Base-by-base conservation (phyloP, 2,888 invertebrate species). In the Myopa testacea region DNA sequence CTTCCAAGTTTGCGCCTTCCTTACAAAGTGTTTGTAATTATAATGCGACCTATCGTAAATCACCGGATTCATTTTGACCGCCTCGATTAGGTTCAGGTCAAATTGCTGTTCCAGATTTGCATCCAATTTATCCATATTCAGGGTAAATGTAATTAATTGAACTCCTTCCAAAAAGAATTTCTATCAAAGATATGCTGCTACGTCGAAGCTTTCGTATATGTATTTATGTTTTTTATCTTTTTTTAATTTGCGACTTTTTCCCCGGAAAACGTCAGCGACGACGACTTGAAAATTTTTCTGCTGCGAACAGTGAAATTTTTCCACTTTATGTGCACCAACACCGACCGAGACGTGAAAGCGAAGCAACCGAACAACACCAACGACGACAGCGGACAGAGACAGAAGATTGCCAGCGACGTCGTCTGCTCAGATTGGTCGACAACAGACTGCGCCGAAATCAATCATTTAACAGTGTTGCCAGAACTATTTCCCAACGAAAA, bases 51-150 rank as follows among this genome's bases (percentile, higher is more conserved):
- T 86, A 82, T 87, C 87, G 80, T 87, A 87, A 78, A 87, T 87
- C 76, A 87, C 88, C 77, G 88, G 87, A 84, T 87, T 88, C 81
- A 85, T 83, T 83, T 88, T 87, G 45, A 87, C 87, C 37, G 88
- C 88, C 80, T 87, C 87, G 76, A 87, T 87, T 37, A 87, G 82
- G 82, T 86, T 87, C 78, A 87, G 83, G 84, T 87, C 87, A 81
- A 87, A 87, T 82, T 88, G 88, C 80, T 87, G 87, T 81, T 87
- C 88, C 81, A 87, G 79, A 82, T 87, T 87, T 37, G 88, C 86
- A 82, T 87, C 87, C 82, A 87, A 83, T 82, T 87, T 87, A 76
- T 85, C 87, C 87, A 87, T 87, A 78, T 83, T 79, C 14, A 37
- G 14, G 50, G 50, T 26, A 34, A 73, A 58, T 62, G 62, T 62